These are phyloP conservation scores for Therioaphis trifolii DNA, from an alignment of 2,888 invertebrate genomes.

Conservation along the genomic window DNA sequence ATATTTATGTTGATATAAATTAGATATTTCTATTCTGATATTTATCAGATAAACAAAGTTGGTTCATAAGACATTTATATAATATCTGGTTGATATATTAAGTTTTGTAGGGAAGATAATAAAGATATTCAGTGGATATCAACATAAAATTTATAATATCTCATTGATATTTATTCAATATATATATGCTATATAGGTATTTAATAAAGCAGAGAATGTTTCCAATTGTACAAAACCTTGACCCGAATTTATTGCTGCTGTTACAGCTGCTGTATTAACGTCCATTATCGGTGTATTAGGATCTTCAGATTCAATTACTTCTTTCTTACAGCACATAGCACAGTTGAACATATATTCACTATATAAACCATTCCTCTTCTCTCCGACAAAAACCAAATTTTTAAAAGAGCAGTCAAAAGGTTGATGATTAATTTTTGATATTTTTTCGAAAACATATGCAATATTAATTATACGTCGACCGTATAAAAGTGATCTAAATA, in stretches of 20 bases:
- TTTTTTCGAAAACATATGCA: neutral
- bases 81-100: too few relatives aligned
- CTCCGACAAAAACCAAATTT: neutral
- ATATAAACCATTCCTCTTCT: neutral
- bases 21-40: slow-evolving; percentile 33
- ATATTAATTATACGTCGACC: slow-evolving; percentile 10
- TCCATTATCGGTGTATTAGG: neutral
- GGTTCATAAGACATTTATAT: too few relatives aligned
- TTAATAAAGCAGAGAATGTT: neutral
- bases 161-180: too few relatives aligned
- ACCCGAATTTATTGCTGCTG: neutral
- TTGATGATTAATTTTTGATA: neutral
- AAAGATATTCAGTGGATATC: too few relatives aligned
- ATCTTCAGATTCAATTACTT: neutral
- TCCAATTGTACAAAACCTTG: neutral
- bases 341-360: neutral
- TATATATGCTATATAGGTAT: too few relatives aligned
- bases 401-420: too few relatives aligned
- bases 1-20: neutral
- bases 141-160: too few relatives aligned
- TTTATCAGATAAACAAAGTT: too few relatives aligned
- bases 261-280: neutral
- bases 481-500: neutral
- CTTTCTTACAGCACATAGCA: neutral
- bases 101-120: too few relatives aligned